Evolutionary conservation across 2,113 vertebrate species (phyloP), one percentile per base, ranked within the genome.

Genomic region (Gracilinanus agilis): DNA sequence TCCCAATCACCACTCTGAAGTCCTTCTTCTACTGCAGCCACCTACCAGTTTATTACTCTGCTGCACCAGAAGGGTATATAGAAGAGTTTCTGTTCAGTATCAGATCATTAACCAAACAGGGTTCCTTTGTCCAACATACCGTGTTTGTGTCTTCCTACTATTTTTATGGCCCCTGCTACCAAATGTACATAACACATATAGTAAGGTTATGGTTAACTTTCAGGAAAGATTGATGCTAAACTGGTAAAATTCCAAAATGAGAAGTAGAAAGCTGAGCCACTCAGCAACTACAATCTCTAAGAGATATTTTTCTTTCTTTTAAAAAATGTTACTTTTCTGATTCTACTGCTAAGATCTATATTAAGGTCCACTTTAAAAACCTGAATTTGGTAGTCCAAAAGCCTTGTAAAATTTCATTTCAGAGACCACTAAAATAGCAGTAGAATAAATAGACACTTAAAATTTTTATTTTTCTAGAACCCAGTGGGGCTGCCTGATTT

Each of bases 1-100:
- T 98, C 97, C 94, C 89, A 98, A 98, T n/a, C 96, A 93, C 97
- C 95, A 92, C 55, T 92, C 97, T 96, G 96, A 96, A 97, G 93
- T 97, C 96, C 97, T 98, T 98, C 98, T 98, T 97, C 96, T 98
- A 94, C 95, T 97, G 89, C 89, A 97, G 98, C 97, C 98, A 98
- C 98, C 98, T 99, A 98, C 97, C 98, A 98, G 97, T 98, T 98
- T 98, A 98, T 97, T 97, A 98, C 93, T 98, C 98, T 99, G 98
- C 98, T 98, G 98, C 98, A 99, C 98, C 98, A 98, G 98, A 98
- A 98, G 98, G 97, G 98, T 97, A 98, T 98, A 98, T 9, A 98
- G 98, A 98, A 98, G 98, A 98, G 97, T 97, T 97, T 98, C 96
- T 97, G 98, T 98, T 99, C 98, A 98, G 94, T 97, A 98, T 16